These are phyloP conservation scores for Rhadina sibilatrix DNA, from an alignment of 2,113 vertebrate species.

Conservation along the genomic window DNA sequence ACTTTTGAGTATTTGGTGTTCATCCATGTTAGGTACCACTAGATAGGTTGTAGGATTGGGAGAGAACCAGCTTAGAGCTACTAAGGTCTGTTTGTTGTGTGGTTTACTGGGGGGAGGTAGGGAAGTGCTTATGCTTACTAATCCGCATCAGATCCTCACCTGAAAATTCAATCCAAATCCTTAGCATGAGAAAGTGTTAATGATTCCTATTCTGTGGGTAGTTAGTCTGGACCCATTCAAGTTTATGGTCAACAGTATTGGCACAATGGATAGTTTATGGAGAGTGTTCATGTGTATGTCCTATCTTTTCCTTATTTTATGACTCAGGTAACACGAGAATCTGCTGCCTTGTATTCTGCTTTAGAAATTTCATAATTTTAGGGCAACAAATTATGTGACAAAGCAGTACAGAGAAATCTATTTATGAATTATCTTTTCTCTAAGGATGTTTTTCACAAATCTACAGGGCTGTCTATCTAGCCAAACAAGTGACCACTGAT, in stretches of 20 bases:
- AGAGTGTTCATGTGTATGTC: fast-evolving
- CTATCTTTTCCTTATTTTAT: neutral
- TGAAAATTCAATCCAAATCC: neutral
- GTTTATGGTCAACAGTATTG: neutral
- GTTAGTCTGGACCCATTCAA: neutral
- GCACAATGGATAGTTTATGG: neutral
- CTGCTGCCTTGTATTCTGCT: neutral
- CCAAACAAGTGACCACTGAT: neutral
- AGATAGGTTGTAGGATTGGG: neutral
- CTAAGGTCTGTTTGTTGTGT: neutral
- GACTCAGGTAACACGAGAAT: neutral
- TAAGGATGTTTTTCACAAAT: neutral
- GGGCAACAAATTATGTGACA: neutral
- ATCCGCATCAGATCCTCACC: neutral
- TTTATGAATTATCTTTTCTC: neutral
- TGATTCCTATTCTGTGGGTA: neutral
- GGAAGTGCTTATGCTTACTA: neutral
- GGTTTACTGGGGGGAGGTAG: neutral
- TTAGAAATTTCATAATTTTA: neutral
- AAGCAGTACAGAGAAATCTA: neutral
- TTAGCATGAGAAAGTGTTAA: neutral
- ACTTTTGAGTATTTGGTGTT: neutral
- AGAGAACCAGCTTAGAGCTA: neutral
- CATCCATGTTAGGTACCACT: neutral
- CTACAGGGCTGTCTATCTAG: neutral